Evolutionary conservation across 2,797 vertebrate genomes (phyloP), one percentile per base, ranked within the genome.

Genomic region (Sebastes paucispinis): DNA sequence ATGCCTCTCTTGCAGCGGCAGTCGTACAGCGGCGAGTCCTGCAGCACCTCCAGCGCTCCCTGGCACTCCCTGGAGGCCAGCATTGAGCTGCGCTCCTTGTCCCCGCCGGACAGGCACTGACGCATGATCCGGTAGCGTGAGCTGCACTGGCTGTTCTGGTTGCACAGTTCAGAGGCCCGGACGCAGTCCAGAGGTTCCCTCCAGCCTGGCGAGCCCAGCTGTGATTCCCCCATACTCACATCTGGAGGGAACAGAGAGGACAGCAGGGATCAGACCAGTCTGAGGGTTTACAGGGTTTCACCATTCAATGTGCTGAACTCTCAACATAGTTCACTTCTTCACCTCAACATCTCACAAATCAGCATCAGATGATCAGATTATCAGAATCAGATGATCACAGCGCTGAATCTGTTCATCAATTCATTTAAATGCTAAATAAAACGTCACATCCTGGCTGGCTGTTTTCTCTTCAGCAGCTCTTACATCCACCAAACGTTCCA

Each of bases 1-100:
- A 99, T 99, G 87, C 96, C 96, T 3, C 97, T 92, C 91, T 96
- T 97, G 94, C 98, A 99, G 86, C 96, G 98, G 84, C 98, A 99
- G 93, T 96, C 93, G 0, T 98, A 97, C 10, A 99, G 95, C 0
- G 97, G 94, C 4, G 97, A 98, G 87, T 97, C 97, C 93, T 98
- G 97, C 87, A 99, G 94, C 77, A 98, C 98, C 88, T 98, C 97
- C 88, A 98, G 93, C 2, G 97, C 97, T 0, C 95, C 96, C 91
- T 97, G 97, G 94, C 98, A 99, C 87, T 99, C 98, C 87, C 89
- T 96, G 94, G 97, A 98, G 88, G 97, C 97, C 91, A 98, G 94
- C 97, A 99, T 97, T 90, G 97, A 91, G 91, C 96, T 97, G 75
- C 96, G 95, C 89, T 94, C 93, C 69, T 88, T 89, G 91, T 97